Conservation (phyloP, 2,888 invertebrate species). For the Augiades crinisus region DNA sequence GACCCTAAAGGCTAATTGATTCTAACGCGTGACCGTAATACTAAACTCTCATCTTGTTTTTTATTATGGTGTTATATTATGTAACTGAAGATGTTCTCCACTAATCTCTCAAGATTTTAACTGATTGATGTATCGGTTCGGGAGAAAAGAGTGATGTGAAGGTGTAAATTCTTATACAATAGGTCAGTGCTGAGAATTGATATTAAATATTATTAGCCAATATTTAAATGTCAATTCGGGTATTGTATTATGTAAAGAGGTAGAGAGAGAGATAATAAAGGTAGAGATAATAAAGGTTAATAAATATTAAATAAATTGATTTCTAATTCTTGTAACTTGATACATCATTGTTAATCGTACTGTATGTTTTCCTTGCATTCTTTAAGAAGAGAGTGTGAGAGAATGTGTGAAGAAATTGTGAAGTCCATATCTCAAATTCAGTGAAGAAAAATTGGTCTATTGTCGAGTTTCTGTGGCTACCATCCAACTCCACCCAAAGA, state of each 20-base stretch:
- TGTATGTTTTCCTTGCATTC: too few species aligned
- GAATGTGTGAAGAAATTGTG: too few species aligned
- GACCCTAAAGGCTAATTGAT: conserved; percentile 19
- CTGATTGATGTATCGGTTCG: conserved; percentile 28
- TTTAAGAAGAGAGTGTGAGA: too few species aligned
- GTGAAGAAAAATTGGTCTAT: too few species aligned
- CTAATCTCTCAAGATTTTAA: background rate
- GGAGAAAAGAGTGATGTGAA: conserved; percentile 7
- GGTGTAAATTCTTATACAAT: conserved; percentile 19
- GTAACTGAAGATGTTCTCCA: conserved; percentile 13
- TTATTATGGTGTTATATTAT: background rate
- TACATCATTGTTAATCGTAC: background rate
- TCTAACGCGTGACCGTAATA: background rate
- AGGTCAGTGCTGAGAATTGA: conserved; percentile 14
- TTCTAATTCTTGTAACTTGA: too few species aligned
- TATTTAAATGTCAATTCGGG: conserved; percentile 9
- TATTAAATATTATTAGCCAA: conserved; percentile 12
- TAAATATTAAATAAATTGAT: background rate
- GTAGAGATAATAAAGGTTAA: background rate
- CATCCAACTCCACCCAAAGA: too few species aligned
- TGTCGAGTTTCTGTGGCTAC: too few species aligned
- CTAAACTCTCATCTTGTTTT: background rate
- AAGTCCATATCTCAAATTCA: too few species aligned
- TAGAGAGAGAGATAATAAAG: too few species aligned
- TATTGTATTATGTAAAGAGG: conserved; percentile 6